These are phyloP conservation scores for Oikopleura vanhoeffeni DNA, from an alignment of 23 tunicate species.

Conservation along the genomic window DNA sequence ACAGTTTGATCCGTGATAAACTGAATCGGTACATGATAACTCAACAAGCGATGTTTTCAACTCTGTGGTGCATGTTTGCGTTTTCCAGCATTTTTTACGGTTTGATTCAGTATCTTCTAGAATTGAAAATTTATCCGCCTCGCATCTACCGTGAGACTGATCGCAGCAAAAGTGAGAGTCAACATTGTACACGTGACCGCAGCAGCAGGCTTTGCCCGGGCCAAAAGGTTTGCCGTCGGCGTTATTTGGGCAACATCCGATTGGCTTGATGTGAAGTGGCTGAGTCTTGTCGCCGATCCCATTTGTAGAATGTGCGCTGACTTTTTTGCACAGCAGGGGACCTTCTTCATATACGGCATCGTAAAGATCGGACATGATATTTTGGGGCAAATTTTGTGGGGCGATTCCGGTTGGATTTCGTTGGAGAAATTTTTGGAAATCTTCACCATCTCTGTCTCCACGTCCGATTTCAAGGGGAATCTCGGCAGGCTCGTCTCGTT, in stretches of 20 bases:
- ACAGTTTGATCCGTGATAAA: constrained; percentile 2
- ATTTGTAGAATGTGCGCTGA: not conserved
- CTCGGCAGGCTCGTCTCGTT: not conserved
- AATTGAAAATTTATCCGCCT: not conserved
- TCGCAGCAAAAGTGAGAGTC: constrained; percentile 41
- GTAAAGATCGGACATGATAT: not conserved
- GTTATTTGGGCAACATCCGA: constrained; percentile 56
- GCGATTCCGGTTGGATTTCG: constrained; percentile 2
- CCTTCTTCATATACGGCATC: constrained; percentile 14
- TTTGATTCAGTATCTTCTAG: not conserved
- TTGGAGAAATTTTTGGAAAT: not conserved
- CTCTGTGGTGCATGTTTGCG: not conserved
- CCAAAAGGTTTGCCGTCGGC: constrained; percentile 38
- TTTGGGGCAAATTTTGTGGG: not conserved
- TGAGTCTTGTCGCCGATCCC: not conserved
- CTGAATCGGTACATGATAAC: not conserved
- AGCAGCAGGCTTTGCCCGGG: constrained; percentile 54
- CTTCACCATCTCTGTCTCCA: not conserved
- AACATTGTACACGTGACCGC: constrained; percentile 33
- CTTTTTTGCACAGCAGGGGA: not conserved
- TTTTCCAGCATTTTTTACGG: not conserved
- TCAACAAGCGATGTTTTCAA: not conserved
- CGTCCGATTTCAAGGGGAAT: constrained; percentile 5
- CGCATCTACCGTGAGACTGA: not conserved
- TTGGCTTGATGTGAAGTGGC: constrained; percentile 12